phyloP scores from a whole-genome alignment of 2,113 vertebrate species.

The Uropsilus gracilis region DNA sequence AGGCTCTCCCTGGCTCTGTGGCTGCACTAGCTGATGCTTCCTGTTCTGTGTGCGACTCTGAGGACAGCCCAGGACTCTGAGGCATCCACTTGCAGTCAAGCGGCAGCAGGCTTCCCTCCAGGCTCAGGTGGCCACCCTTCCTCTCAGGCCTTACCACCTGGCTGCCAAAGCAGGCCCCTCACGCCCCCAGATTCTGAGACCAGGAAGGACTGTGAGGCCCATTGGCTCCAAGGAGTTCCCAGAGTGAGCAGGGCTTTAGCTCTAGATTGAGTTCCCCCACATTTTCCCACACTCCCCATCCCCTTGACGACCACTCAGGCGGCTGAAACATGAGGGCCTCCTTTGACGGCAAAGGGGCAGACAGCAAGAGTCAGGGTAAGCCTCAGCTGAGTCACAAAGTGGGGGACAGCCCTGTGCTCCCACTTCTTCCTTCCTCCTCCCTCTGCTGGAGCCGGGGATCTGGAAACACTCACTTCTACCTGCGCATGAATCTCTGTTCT shows the following conservation, averaged over 20 bases:
- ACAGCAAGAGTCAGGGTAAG: neutral
- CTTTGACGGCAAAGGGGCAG: neutral
- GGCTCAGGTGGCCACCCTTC: neutral
- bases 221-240: neutral
- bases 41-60: slow-evolving; percentile 60
- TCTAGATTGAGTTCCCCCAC: neutral
- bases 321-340: neutral
- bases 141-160: neutral
- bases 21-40: slow-evolving; percentile 36
- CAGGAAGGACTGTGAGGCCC: neutral
- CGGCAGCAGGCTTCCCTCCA: slow-evolving; percentile 4
- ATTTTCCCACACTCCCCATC: neutral
- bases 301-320: neutral
- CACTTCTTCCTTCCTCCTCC: neutral
- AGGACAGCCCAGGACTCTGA: slow-evolving; percentile 39
- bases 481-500: neutral
- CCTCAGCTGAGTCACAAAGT: neutral
- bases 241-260: neutral
- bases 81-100: slow-evolving; percentile 29
- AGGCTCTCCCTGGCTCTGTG: neutral
- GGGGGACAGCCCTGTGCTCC: neutral
- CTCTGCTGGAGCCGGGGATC: neutral
- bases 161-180: neutral
- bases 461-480: neutral
- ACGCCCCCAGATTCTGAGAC: neutral